These are phyloP conservation scores for Pollenia labialis DNA, from an alignment of 2,888 invertebrate genomes.

Conservation along the genomic window DNA sequence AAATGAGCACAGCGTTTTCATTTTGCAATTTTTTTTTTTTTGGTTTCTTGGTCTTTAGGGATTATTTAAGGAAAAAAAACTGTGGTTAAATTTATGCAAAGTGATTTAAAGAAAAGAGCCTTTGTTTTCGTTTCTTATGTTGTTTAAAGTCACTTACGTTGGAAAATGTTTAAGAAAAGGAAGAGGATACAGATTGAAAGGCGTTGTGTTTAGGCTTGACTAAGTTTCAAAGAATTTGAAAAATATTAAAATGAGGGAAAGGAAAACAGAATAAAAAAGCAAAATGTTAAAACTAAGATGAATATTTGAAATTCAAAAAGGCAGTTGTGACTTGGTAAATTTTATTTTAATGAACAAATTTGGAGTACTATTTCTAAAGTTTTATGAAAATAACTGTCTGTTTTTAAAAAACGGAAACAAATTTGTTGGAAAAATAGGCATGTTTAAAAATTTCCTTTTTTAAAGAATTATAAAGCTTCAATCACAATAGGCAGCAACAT, in stretches of 20 bases:
- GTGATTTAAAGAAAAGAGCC: slow-evolving; percentile 51
- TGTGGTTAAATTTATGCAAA: slow-evolving; percentile 69
- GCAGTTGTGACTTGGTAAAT: not conserved
- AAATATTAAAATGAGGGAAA: not conserved
- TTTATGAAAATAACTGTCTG: too few relatives aligned
- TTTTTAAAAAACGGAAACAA: too few relatives aligned
- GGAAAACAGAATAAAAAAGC: not conserved
- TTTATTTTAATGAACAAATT: too few relatives aligned
- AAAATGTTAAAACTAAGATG: not conserved
- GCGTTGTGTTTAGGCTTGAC: not conserved
- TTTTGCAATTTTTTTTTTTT: slow-evolving; percentile 29
- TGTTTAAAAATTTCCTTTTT: too few relatives aligned
- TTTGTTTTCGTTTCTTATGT: slow-evolving; percentile 9
- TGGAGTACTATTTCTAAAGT: too few relatives aligned
- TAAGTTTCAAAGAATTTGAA: slow-evolving; percentile 8
- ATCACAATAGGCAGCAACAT: too few relatives aligned
- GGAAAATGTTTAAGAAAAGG: not conserved
- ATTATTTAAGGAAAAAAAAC: slow-evolving; percentile 55
- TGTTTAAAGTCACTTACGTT: slow-evolving; percentile 14
- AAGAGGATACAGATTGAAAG: not conserved
- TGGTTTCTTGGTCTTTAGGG: slow-evolving; percentile 42
- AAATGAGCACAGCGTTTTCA: slow-evolving; percentile 28
- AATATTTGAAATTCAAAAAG: not conserved
- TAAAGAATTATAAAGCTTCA: too few relatives aligned
- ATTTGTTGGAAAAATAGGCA: too few relatives aligned